Evolutionary conservation across 2,888 invertebrate genomes (phyloP).

Genomic region (Amblyjoppa fuscipennis): DNA sequence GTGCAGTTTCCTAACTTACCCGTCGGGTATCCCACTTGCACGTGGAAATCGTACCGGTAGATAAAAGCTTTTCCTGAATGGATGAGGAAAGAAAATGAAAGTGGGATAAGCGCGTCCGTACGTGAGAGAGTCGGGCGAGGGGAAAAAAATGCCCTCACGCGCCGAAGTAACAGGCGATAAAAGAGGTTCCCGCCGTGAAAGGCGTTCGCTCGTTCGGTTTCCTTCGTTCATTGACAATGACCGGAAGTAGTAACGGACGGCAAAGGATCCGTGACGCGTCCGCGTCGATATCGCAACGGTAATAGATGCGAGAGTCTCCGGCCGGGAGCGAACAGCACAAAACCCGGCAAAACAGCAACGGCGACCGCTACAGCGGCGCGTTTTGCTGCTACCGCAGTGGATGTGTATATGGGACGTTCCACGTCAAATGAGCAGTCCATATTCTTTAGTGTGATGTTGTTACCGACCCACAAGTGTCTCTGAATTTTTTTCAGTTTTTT

Average conservation of each 20-base stretch:
- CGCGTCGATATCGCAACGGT: conserved; percentile 57
- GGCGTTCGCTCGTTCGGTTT: conserved; percentile 61
- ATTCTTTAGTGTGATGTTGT: too few relatives aligned
- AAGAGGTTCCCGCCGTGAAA: conserved; percentile 55
- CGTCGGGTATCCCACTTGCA: conserved; percentile 30
- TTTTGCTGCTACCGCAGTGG: too few relatives aligned
- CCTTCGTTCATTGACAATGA: conserved; percentile 64
- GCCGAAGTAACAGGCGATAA: conserved; percentile 12
- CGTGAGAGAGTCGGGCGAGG: neutral
- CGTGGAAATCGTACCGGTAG: conserved; percentile 44
- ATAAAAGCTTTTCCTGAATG: conserved; percentile 55
- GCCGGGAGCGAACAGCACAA: neutral
- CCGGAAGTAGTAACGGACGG: conserved; percentile 64
- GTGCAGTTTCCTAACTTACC: conserved; percentile 15
- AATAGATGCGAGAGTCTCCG: conserved; percentile 14
- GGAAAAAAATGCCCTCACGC: neutral
- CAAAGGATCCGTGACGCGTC: conserved; percentile 57
- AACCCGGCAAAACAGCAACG: conserved; percentile 4
- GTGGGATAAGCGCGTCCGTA: neutral
- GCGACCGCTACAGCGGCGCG: neutral
- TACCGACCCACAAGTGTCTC: too few relatives aligned
- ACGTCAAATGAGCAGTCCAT: too few relatives aligned
- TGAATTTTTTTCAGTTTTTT: too few relatives aligned
- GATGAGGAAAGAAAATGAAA: conserved; percentile 15
- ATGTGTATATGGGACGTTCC: too few relatives aligned